These are phyloP conservation scores for Ypsolopha sequella DNA, from an alignment of 2,888 invertebrate genomes.

Conservation along the genomic window DNA sequence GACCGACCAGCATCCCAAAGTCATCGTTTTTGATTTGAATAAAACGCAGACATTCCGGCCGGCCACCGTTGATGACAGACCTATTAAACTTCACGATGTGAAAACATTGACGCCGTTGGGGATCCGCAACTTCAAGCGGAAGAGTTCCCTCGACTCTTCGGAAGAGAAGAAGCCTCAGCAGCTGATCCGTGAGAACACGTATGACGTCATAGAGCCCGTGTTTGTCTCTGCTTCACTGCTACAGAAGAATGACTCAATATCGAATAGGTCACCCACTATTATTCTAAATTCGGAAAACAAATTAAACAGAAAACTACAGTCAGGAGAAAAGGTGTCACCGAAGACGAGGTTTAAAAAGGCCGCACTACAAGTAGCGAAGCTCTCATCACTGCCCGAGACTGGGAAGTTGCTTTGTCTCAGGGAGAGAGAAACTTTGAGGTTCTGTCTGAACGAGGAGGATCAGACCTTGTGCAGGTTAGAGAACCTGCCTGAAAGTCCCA, in stretches of 20 bases:
- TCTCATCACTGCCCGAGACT: constrained; percentile 46
- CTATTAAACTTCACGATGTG: constrained; percentile 42
- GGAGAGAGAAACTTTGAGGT: constrained; percentile 38
- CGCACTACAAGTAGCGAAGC: constrained; percentile 48
- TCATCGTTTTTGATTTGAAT: constrained; percentile 50
- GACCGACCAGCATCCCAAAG: constrained; percentile 38
- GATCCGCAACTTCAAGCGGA: constrained; percentile 21
- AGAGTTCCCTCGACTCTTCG: constrained; percentile 26
- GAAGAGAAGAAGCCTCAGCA: constrained; percentile 36
- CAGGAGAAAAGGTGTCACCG: constrained; percentile 34
- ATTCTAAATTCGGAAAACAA: constrained; percentile 9
- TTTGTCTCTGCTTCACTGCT: constrained; percentile 30
- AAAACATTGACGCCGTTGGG: constrained; percentile 51
- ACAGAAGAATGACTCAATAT: not conserved
- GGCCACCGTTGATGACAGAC: constrained; percentile 15
- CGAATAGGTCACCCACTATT: constrained; percentile 1
- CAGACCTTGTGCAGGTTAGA: constrained; percentile 34
- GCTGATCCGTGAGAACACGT: constrained; percentile 54
- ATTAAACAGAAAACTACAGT: constrained; percentile 5
- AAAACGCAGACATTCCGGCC: constrained; percentile 21
- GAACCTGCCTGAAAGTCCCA: constrained; percentile 38
- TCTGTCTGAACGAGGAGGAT: constrained; percentile 28
- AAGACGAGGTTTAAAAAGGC: constrained; percentile 56
- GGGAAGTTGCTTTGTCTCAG: constrained; percentile 54
- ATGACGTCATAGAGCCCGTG: constrained; percentile 55